Evolutionary conservation across 2,797 vertebrate genomes (phyloP).

Genomic region (Neopelma chrysocephalum): DNA sequence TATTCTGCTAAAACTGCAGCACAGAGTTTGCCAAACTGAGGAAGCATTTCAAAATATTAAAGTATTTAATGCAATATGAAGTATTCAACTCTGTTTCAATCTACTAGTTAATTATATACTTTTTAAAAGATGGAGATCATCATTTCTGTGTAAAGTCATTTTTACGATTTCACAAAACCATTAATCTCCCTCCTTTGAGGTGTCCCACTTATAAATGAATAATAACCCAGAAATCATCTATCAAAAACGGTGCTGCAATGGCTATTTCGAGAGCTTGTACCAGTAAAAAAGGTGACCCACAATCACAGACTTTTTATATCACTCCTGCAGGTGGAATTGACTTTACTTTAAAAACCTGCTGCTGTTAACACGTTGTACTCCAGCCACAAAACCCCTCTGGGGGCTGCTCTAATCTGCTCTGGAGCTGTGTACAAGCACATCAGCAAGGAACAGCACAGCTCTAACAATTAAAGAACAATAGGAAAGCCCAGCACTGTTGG

Average conservation of each 20-base stretch:
- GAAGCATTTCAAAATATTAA: not conserved
- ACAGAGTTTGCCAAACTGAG: not conserved
- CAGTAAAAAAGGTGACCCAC: conserved; percentile 6
- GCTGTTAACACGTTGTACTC: not conserved
- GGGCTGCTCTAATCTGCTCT: not conserved
- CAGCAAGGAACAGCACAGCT: not conserved
- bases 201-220: conserved; percentile 17
- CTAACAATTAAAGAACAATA: not conserved
- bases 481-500: not conserved
- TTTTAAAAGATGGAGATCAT: not conserved
- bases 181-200: not conserved
- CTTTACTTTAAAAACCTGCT: not conserved
- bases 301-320: not conserved
- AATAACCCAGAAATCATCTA: not conserved
- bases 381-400: not conserved
- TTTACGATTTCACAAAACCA: not conserved
- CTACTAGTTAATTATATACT: not conserved
- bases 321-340: not conserved
- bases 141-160: not conserved
- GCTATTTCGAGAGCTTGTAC: not conserved
- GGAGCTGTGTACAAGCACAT: not conserved
- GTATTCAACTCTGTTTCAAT: not conserved
- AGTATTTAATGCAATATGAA: not conserved
- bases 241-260: not conserved
- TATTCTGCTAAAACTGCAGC: not conserved